These are phyloP conservation scores for Distichodus sexfasciatus DNA, from an alignment of 2,797 vertebrate genomes.

Conservation along the genomic window DNA sequence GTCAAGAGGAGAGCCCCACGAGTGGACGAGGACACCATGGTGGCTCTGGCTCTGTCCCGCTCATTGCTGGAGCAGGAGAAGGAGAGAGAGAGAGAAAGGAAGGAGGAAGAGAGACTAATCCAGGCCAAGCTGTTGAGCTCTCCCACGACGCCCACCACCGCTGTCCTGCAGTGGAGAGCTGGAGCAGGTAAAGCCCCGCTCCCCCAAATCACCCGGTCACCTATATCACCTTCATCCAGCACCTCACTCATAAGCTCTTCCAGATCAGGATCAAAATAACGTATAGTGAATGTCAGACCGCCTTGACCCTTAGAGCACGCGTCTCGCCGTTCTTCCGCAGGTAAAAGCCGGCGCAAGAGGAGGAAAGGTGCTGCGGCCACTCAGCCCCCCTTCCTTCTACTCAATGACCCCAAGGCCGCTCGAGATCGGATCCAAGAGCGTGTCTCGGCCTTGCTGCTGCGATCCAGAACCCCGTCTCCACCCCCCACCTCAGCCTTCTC, in stretches of 20 bases:
- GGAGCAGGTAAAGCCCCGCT: slow-evolving; percentile 53
- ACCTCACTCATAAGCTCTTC: no score
- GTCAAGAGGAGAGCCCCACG: slow-evolving; percentile 66
- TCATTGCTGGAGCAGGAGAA: slow-evolving; percentile 79
- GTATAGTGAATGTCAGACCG: no score
- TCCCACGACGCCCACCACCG: not conserved
- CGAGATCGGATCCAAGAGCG: slow-evolving; percentile 76
- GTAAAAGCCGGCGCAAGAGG: slow-evolving; percentile 69
- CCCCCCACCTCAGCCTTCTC: slow-evolving; percentile 74
- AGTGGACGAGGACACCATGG: slow-evolving; percentile 81
- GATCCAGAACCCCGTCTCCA: slow-evolving; percentile 60
- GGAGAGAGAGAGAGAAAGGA: slow-evolving; percentile 29
- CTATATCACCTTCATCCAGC: no score
- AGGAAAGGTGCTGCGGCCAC: slow-evolving; percentile 57
- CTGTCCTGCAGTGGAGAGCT: slow-evolving; percentile 53
- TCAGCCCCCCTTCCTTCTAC: slow-evolving; percentile 76
- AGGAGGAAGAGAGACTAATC: slow-evolving; percentile 20
- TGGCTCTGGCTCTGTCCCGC: slow-evolving; percentile 88
- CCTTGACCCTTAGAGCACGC: not conserved
- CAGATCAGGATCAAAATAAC: no score
- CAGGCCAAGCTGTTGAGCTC: slow-evolving; percentile 18
- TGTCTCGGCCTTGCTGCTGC: slow-evolving; percentile 76
- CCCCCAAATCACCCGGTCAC: no score
- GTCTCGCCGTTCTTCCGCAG: slow-evolving; percentile 53
- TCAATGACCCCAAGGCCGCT: slow-evolving; percentile 75